These are phyloP conservation scores for Elmis aenea DNA, from an alignment of 2,888 invertebrate species.

Conservation along the genomic window DNA sequence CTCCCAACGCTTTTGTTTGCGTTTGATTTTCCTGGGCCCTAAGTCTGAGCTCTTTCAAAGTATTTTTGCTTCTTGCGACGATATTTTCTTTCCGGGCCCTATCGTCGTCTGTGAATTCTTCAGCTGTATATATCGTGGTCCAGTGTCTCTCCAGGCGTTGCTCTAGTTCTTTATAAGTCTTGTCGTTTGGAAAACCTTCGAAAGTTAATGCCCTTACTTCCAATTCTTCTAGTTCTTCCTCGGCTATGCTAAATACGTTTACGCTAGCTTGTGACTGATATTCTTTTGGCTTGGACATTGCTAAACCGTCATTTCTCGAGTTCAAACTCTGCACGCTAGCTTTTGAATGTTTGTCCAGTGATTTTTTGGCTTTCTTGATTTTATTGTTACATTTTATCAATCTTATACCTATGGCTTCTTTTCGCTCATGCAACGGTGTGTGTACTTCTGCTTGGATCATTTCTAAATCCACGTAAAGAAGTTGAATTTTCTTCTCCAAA, in stretches of 20 bases:
- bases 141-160: slow-evolving; percentile 20
- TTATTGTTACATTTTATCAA: slow-evolving; percentile 23
- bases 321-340: too few relatives aligned
- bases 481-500: slow-evolving; percentile 24
- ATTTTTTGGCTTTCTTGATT: slow-evolving; percentile 17
- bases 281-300: not conserved
- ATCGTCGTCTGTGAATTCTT: slow-evolving; percentile 12
- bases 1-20: slow-evolving; percentile 13
- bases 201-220: slow-evolving; percentile 20
- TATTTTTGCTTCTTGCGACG: slow-evolving; percentile 19
- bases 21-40: slow-evolving; percentile 20
- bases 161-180: slow-evolving; percentile 19
- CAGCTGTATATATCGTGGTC: slow-evolving; percentile 16
- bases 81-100: slow-evolving; percentile 10
- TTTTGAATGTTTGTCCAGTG: slow-evolving; percentile 1
- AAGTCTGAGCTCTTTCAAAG: slow-evolving; percentile 16
- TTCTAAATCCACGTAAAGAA: slow-evolving; percentile 26
- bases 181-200: slow-evolving; percentile 19
- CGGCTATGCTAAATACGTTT: slow-evolving; percentile 14
- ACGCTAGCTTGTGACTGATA: too few relatives aligned
- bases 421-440: slow-evolving; percentile 16
- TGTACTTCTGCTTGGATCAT: slow-evolving; percentile 17
- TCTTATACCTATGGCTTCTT: slow-evolving; percentile 17
- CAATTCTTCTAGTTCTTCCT: slow-evolving; percentile 15
- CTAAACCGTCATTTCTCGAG: not conserved